Base-by-base conservation (phyloP, 2,113 vertebrate genomes). In the Corythaixoides concolor region DNA sequence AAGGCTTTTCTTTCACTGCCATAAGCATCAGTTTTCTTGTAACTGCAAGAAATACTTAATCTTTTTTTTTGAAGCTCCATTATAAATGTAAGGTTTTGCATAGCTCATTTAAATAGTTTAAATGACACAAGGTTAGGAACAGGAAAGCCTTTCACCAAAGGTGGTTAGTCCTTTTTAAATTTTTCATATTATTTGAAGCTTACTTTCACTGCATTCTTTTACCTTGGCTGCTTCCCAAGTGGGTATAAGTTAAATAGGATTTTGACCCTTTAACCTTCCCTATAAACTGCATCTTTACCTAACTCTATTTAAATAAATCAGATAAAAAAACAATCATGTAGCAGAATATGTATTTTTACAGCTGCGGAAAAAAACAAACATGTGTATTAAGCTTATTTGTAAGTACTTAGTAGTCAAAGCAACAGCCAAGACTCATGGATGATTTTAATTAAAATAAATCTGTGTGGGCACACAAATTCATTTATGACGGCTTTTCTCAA, bases 221-320 rank as follows among this genome's bases (percentile, higher is more conserved):
- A 96, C 33, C 88, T 56, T 94, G 90, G 96, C 95, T 95, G 67
- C 73, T 83, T 96, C 91, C 94, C 95, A 96, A 96, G 78, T 85
- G 92, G 63, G 73, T 88, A 66, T 92, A 95, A 97, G 84, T 95
- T 97, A 97, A 97, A 95, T 78, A 93, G 89, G 95, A 96, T 98
- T 98, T 92, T 70, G 86, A 97, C 93, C 94, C 85, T 97, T 94
- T 97, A 96, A 97, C 97, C 93, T 90, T 93, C 53, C 50, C 66
- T 93, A 91, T 66, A 97, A 86, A 96, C 95, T 93, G 87, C 81
- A 97, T 96, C 73, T 78, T 96, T 97, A 87, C 96, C 94, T 97
- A 94, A 96, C 92, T 95, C 91, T 93, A 97, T 97, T 98, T 98
- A 98, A 97, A 98, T 97, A 97, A 98, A 98, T 93, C 96, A 94